Percentiles rank a stretch among this genome's conserved stretches.
These are phyloP conservation scores for Heteractis magnifica DNA, from an alignment of 92 coral and sea anemone species.

Conservation along the genomic window DNA sequence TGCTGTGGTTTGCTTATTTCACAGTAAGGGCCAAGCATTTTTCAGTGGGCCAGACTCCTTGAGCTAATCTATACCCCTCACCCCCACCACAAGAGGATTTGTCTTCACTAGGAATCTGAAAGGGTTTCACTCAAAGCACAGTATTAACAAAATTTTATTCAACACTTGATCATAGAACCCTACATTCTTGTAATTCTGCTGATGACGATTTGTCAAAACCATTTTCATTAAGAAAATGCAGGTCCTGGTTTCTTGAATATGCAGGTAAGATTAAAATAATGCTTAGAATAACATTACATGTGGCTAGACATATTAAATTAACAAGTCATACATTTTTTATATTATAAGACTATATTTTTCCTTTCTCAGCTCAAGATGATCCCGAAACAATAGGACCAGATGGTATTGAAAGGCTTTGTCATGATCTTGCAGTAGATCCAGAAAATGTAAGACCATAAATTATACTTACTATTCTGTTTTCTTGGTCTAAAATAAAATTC, in stretches of 20 bases:
- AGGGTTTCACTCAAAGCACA: no score
- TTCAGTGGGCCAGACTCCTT: no score
- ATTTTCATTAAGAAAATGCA: slow-evolving; percentile 70
- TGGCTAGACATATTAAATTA: no score
- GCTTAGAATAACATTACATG: background rate
- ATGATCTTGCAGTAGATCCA: slow-evolving; percentile 78
- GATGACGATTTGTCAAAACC: slow-evolving; percentile 72
- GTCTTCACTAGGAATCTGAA: no score
- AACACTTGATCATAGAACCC: background rate
- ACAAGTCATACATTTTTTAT: no score
- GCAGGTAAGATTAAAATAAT: slow-evolving; percentile 58
- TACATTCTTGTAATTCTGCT: slow-evolving; percentile 32
- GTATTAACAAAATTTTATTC: background rate
- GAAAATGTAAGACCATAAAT: slow-evolving; percentile 67
- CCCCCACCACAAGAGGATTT: no score
- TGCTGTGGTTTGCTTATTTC: background rate
- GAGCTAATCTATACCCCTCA: no score
- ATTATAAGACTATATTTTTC: background rate
- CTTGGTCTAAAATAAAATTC: background rate
- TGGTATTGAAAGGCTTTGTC: slow-evolving; percentile 82
- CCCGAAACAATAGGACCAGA: slow-evolving; percentile 86
- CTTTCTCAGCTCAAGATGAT: slow-evolving; percentile 58
- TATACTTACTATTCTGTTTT: background rate
- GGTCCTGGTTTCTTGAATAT: slow-evolving; percentile 83
- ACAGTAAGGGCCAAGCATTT: no score